Evolutionary conservation across 2,113 vertebrate genomes (phyloP).

Genomic region (Oreocharis arfaki): DNA sequence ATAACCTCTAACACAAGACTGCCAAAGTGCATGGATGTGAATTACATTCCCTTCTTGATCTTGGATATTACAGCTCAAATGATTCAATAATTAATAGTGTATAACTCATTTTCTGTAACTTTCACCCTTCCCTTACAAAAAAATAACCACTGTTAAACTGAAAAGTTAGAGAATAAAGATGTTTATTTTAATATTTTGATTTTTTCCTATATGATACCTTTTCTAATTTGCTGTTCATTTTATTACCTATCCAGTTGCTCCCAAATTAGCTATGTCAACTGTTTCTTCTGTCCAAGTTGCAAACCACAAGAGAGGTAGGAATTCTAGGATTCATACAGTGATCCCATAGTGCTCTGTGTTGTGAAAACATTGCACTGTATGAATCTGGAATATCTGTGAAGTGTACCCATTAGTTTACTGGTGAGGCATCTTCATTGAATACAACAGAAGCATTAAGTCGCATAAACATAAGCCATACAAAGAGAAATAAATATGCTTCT

Average conservation of each 20-base stretch:
- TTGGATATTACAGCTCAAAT: not conserved
- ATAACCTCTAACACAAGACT: not conserved
- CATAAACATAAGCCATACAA: slow-evolving; percentile 5
- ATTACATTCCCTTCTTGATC: not conserved
- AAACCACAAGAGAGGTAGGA: slow-evolving; percentile 98
- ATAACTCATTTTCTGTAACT: not conserved
- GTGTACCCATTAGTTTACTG: slow-evolving; percentile 69
- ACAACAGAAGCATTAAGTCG: not conserved
- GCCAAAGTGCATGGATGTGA: not conserved
- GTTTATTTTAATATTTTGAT: slow-evolving; percentile 42
- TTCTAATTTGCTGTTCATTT: slow-evolving; percentile 77
- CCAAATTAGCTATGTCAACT: slow-evolving; percentile 93
- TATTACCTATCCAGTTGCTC: slow-evolving; percentile 86
- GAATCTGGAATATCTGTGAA: slow-evolving; percentile 81
- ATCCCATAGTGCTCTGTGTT: slow-evolving; percentile 70
- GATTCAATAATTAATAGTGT: not conserved
- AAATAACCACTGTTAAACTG: not conserved
- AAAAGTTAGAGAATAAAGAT: not conserved
- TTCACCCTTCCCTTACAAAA: not conserved
- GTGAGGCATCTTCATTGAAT: slow-evolving; percentile 62
- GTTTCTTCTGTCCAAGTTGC: slow-evolving; percentile 93
- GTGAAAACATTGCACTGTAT: slow-evolving; percentile 77
- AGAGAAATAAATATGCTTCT: not conserved
- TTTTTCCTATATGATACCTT: slow-evolving; percentile 37
- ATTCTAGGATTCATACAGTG: slow-evolving; percentile 85